Base-by-base conservation (phyloP, 2,888 invertebrate genomes). In the Stenurella melanura region DNA sequence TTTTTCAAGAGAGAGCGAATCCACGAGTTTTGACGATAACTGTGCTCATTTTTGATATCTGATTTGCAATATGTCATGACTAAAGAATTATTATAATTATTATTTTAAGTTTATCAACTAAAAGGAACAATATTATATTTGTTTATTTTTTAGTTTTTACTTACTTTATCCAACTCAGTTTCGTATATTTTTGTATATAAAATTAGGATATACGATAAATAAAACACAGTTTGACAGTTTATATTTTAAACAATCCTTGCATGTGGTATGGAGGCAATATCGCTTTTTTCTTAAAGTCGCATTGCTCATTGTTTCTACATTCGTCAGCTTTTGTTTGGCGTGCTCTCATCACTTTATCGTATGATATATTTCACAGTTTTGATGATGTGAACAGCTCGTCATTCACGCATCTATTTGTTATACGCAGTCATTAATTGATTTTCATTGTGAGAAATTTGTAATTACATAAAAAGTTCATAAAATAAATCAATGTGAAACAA, bases 401-500 rank as follows among this genome's bases (percentile, higher is more conserved):
- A 50, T 50, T 50, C 50, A n/a, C 50, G n/a, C 12, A n/a, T 50
- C n/a, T 3, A 50, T n/a, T n/a, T 50, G 15, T 15, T 50, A 50
- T 50, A 50, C n/a, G 30, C 7, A 34, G 30, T 50, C 50, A 50
- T 50, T 5, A 50, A 50, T 42, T 42, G 42, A 42, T 12, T 15
- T 12, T 12, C n/a, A 5, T 50, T 50, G n/a, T 50, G n/a, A 50
- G n/a, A n/a, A 50, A 50, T 50, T n/a, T n/a, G 6, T 50, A 50
- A 50, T 50, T 50, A 50, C 6, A 6, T n/a, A n/a, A 50, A 50
- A 50, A 50, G 50, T 50, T 50, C 50, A 58, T 17, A 67, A 63
- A 38, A 56, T 54, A 54, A 15, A 67, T 67, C 67, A 26, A 10
- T 54, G 17, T 21, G 11, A 9, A 67, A 67, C 17, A 30, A 63